Conservation (phyloP, 1,140 invertebrate species). For the Kradibia gibbosae region DNA sequence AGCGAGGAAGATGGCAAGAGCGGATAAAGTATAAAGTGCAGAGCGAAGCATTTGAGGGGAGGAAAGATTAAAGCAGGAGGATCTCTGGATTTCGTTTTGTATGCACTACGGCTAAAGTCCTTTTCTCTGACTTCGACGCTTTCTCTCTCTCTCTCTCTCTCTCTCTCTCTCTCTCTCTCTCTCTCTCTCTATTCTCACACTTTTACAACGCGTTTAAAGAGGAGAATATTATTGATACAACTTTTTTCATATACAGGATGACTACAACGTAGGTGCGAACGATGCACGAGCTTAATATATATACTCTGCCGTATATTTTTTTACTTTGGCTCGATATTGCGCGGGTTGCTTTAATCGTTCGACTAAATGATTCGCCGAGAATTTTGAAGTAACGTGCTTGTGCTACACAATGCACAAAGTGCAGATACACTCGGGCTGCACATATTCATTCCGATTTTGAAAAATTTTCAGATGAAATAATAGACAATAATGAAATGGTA, state of each 20-base stretch:
- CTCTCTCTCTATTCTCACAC: background rate
- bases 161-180: background rate
- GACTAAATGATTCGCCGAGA: background rate
- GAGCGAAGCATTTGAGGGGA: background rate
- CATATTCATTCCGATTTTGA: too few species aligned
- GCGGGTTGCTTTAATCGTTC: constrained; percentile 12
- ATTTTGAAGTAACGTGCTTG: background rate
- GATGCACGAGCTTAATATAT: background rate
- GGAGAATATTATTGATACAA: constrained; percentile 46
- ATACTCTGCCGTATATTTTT: background rate
- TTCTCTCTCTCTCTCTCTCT: background rate
- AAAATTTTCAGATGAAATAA: too few species aligned
- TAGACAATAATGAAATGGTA: too few species aligned
- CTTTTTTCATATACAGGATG: constrained; percentile 41
- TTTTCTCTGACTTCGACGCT: too few species aligned
- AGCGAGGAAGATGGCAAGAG: background rate
- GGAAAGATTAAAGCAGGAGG: constrained; percentile 17
- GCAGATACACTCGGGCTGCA: background rate
- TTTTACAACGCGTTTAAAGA: background rate
- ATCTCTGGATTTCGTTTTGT: background rate
- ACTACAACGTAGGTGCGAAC: background rate
- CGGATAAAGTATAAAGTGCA: constrained; percentile 3
- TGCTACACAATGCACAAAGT: background rate
- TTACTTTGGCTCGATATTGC: background rate
- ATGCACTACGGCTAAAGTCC: background rate